phyloP scores from a whole-genome alignment of 1,140 invertebrate genomes.

The Trichonephila clavipes region DNA sequence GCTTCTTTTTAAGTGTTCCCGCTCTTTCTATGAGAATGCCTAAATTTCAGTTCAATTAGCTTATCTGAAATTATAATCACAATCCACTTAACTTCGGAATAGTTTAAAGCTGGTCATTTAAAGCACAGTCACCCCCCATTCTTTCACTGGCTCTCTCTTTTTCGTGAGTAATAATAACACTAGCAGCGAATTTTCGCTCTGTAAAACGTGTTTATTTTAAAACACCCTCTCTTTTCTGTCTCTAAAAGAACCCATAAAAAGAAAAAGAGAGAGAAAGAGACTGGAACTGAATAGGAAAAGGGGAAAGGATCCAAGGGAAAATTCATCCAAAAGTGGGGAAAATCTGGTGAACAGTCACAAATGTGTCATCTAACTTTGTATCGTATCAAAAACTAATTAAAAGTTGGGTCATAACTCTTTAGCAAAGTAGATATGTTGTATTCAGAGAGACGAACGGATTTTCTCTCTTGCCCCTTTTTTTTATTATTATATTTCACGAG shows the following conservation, averaged over 20 bases:
- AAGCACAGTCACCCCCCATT: neutral
- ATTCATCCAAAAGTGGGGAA: neutral
- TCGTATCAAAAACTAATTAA: constrained; percentile 76
- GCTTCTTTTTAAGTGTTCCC: neutral
- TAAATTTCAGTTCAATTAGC: constrained; percentile 54
- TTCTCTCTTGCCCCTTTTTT: constrained; percentile 39
- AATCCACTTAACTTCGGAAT: constrained; percentile 17
- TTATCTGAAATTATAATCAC: constrained; percentile 46
- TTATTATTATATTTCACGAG: constrained; percentile 3
- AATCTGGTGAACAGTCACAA: constrained; percentile 15
- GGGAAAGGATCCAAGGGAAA: neutral
- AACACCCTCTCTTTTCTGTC: constrained; percentile 3
- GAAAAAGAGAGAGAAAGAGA: neutral
- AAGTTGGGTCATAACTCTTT: constrained; percentile 63
- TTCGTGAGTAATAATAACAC: constrained; percentile 12
- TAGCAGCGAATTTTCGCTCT: neutral
- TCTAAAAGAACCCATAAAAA: constrained; percentile 20
- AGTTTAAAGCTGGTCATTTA: constrained; percentile 1
- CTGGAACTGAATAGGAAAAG: too few relatives aligned
- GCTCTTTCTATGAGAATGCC: constrained; percentile 15
- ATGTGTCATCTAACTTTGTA: constrained; percentile 72
- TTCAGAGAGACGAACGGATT: constrained; percentile 4
- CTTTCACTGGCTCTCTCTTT: neutral
- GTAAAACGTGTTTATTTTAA: constrained; percentile 60
- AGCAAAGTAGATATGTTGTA: constrained; percentile 61